phyloP scores from a whole-genome alignment of 2,888 invertebrate genomes.

The Anagyrus pseudococci region DNA sequence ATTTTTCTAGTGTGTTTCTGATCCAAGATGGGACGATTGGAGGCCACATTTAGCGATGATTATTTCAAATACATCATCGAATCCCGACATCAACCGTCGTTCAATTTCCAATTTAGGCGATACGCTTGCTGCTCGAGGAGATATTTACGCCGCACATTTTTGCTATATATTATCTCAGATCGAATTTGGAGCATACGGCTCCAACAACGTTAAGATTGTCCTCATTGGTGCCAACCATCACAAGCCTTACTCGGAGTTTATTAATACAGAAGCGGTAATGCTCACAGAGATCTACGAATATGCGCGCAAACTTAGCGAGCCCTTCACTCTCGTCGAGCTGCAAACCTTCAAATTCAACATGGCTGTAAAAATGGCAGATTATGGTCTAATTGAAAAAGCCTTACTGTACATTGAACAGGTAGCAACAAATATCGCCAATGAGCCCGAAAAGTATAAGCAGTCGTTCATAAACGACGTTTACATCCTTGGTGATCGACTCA shows the following conservation, averaged over 20 bases:
- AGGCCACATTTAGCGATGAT: conserved; percentile 96
- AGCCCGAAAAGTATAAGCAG: conserved; percentile 65
- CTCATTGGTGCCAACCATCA: conserved; percentile 79
- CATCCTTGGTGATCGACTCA: conserved; percentile 69
- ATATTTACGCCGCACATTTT: conserved; percentile 91
- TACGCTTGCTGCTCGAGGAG: conserved; percentile 76
- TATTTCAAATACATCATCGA: conserved; percentile 80
- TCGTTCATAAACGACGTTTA: conserved; percentile 64
- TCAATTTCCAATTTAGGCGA: conserved; percentile 79
- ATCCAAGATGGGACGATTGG: conserved; percentile 91
- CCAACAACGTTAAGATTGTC: conserved; percentile 72
- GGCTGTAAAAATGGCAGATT: conserved; percentile 78
- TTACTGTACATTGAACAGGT: conserved; percentile 85
- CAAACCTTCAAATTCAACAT: conserved; percentile 86
- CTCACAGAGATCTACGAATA: conserved; percentile 97
- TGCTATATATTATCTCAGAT: conserved; percentile 90
- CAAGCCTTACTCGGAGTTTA: conserved; percentile 71
- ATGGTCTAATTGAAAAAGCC: conserved; percentile 80
- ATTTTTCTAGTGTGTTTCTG: conserved; percentile 67
- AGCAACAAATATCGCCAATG: conserved; percentile 70
- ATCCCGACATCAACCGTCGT: conserved; percentile 79
- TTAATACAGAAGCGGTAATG: conserved; percentile 84
- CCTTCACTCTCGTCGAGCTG: conserved; percentile 73
- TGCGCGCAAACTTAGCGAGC: conserved; percentile 81
- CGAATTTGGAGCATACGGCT: conserved; percentile 64